Evolutionary conservation across 2,888 invertebrate genomes (phyloP).

Genomic region (Nowickia ferox): DNA sequence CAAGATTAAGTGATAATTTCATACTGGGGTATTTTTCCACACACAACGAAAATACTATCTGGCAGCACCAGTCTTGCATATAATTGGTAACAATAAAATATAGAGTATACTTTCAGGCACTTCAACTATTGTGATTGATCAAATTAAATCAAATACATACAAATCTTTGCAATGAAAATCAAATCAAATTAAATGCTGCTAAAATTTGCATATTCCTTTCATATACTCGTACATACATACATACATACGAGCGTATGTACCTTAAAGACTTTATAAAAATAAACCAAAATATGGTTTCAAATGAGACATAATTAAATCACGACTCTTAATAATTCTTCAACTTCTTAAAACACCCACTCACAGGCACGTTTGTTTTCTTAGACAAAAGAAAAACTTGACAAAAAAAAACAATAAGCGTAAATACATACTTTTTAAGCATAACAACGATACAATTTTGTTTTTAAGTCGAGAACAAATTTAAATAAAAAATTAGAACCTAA

Average conservation of each 20-base stretch:
- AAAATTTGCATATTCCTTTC: neutral
- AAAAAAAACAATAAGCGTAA: conserved; percentile 13
- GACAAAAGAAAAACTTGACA: conserved; percentile 13
- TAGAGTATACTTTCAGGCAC: conserved; percentile 4
- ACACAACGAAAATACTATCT: too few species aligned
- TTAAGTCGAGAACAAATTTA: conserved; percentile 22
- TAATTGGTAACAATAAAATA: neutral
- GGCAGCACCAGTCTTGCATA: neutral
- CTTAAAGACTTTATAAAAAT: conserved; percentile 14
- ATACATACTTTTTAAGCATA: neutral
- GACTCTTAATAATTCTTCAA: conserved; percentile 55
- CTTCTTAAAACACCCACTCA: conserved; percentile 49
- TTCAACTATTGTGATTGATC: conserved; percentile 12
- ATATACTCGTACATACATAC: too few species aligned
- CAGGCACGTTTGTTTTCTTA: conserved; percentile 51
- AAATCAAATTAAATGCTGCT: neutral
- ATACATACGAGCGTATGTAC: neutral
- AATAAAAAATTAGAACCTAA: neutral
- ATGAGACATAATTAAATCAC: conserved; percentile 64
- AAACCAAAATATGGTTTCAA: conserved; percentile 13
- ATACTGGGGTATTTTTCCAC: too few species aligned
- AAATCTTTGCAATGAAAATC: too few species aligned
- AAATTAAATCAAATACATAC: too few species aligned
- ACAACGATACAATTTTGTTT: neutral
- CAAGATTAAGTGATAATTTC: too few species aligned